phyloP scores from a whole-genome alignment of 2,888 invertebrate genomes.

The Heliconius aoede region DNA sequence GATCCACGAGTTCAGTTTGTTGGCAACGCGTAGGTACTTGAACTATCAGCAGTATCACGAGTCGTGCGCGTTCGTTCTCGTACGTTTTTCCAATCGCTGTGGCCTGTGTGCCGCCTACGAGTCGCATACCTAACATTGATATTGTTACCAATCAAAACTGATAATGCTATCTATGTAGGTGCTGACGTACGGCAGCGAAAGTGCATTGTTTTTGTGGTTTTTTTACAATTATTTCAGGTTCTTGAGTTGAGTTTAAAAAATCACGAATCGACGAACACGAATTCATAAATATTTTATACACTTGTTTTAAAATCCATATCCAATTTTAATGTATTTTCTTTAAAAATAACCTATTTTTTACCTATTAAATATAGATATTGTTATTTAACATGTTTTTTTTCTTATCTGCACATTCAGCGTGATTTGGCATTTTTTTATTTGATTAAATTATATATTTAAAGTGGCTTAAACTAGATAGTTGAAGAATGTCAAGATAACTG shows the following conservation, averaged over 20 bases:
- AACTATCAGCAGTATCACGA: conserved; percentile 53
- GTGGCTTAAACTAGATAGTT: neutral
- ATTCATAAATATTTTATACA: neutral
- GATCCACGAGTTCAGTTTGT: conserved; percentile 15
- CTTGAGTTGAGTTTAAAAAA: neutral
- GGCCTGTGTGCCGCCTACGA: neutral
- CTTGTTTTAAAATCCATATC: neutral
- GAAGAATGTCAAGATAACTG: neutral
- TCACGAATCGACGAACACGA: no score
- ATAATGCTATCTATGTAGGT: conserved; percentile 29
- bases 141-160: conserved; percentile 32
- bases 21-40: conserved; percentile 55
- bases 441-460: conserved; percentile 3
- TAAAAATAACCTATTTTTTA: no score
- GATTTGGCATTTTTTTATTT: neutral
- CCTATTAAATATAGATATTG: neutral
- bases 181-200: conserved; percentile 28
- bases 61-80: conserved; percentile 22
- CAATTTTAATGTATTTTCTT: no score
- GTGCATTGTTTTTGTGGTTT: conserved; percentile 13
- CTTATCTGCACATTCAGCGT: neutral
- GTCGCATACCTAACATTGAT: conserved; percentile 22
- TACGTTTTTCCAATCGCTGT: conserved; percentile 16
- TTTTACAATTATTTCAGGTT: neutral
- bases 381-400: neutral